Conservation (phyloP, 23 tunicate genomes). For the Pegea sp. region DNA sequence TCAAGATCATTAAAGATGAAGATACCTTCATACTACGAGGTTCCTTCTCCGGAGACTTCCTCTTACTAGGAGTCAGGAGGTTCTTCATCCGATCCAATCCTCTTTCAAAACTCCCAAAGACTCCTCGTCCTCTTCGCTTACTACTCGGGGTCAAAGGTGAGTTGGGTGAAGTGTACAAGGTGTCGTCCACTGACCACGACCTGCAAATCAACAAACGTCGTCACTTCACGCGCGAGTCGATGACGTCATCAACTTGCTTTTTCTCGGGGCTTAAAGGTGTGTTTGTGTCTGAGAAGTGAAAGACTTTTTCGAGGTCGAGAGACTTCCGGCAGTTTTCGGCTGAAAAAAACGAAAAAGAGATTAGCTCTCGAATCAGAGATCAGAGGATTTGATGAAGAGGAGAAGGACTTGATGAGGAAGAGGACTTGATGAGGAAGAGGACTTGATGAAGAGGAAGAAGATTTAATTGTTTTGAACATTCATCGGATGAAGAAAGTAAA, state of each 20-base stretch:
- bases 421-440: too few species aligned
- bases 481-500: too few species aligned
- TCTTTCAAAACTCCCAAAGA: constrained; percentile 90
- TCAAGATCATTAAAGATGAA: background rate
- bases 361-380: too few species aligned
- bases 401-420: too few species aligned
- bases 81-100: constrained; percentile 77
- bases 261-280: constrained; percentile 62
- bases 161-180: constrained; percentile 55
- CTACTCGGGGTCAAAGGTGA: constrained; percentile 66
- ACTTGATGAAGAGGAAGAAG: too few species aligned
- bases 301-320: constrained; percentile 6
- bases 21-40: constrained; percentile 47
- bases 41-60: constrained; percentile 5
- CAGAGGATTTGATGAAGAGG: too few species aligned
- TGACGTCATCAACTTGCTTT: constrained; percentile 16
- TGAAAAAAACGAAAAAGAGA: background rate
- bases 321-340: constrained; percentile 35
- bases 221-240: background rate
- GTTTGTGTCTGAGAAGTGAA: background rate
- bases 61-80: constrained; percentile 69
- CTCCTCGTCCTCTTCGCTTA: constrained; percentile 10
- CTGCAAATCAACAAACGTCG: constrained; percentile 3
- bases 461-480: too few species aligned
- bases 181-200: constrained; percentile 57